Evolutionary conservation across 1,140 invertebrate species (phyloP), one percentile per base, ranked within the genome.

Genomic region (Tetranychus urticae): DNA sequence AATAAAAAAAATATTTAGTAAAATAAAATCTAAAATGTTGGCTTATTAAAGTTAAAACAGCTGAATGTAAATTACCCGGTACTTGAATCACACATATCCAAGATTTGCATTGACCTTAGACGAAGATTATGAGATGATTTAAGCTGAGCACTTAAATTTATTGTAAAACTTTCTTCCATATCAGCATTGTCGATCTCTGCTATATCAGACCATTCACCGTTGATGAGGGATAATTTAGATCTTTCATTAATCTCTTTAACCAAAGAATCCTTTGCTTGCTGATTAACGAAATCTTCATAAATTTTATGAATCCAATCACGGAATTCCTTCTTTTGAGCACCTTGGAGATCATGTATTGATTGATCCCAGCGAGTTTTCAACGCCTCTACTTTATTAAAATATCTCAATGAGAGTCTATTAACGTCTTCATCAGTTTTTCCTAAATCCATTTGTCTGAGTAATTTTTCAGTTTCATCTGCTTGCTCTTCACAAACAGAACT

Each of bases 61-160:
- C 56, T 37, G 0, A 23, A 23, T 23, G 23, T 23, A 23, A 3
- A 47, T 58, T 35, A 59, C 36, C 46, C 35, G 47, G 1, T 64
- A 48, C 13, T 34, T 14, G 39, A 61, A 13, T 48, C 35, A 71
- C 89, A 92, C 63, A 96, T 79, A 68, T 93, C 86, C 65, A 93
- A 77, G 37, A 86, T 79, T 73, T 91, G 82, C 12, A 82, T 82
- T 64, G 86, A 84, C 7, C 96, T 74, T 60, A 98, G 82, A 58
- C 92, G 77, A 65, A 97, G 83, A 74, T 98, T 98, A 73, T 98
- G 91, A 77, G 91, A 97, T 69, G 94, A 89, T 75, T 98, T 98
- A 74, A 97, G 80, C 75, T 98, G 93, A 2, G 90, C 89, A 60
- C 76, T 75, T 61, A 96, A 76, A 76, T 96, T 89, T 67, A 96